A percentile compares a stretch with the other conserved stretches of the same genome.
phyloP scores from a whole-genome alignment of 92 coral and sea anemone species.

The Porites lobata region DNA sequence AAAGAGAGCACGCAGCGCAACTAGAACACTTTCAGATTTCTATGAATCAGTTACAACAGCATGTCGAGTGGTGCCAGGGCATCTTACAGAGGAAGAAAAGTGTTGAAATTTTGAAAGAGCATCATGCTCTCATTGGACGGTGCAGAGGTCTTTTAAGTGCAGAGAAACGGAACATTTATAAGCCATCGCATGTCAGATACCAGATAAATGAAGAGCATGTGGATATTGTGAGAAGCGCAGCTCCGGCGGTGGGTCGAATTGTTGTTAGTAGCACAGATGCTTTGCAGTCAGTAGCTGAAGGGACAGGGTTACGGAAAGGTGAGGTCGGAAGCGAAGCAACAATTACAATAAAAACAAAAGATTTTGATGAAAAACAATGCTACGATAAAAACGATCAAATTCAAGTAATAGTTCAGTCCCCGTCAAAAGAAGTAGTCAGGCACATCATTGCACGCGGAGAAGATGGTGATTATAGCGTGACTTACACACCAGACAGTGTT shows the following conservation, averaged over 20 bases:
- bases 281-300: conserved; percentile 49
- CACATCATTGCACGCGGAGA: conserved; percentile 28
- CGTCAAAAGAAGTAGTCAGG: conserved; percentile 12
- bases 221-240: background rate
- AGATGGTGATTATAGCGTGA: conserved; percentile 59
- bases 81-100: background rate
- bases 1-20: conserved; percentile 5
- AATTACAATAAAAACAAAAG: background rate
- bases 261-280: conserved; percentile 63
- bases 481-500: conserved; percentile 29
- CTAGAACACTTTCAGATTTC: background rate
- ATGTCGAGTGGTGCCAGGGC: background rate
- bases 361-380: conserved; percentile 27
- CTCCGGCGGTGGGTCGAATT: conserved; percentile 32
- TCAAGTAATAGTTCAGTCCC: conserved; percentile 50
- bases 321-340: conserved; percentile 34
- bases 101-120: conserved; percentile 1
- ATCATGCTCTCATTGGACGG: background rate
- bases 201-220: background rate
- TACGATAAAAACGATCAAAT: conserved; percentile 54
- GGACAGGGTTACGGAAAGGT: conserved; percentile 27
- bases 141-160: conserved; percentile 8
- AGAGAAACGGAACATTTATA: conserved; percentile 13
- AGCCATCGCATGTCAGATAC: background rate
- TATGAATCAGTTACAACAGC: background rate